A percentile compares a stretch with the other conserved stretches of the same genome.
Evolutionary conservation across 2,888 invertebrate species (phyloP).

Genomic region (Deroplatys truncata): DNA sequence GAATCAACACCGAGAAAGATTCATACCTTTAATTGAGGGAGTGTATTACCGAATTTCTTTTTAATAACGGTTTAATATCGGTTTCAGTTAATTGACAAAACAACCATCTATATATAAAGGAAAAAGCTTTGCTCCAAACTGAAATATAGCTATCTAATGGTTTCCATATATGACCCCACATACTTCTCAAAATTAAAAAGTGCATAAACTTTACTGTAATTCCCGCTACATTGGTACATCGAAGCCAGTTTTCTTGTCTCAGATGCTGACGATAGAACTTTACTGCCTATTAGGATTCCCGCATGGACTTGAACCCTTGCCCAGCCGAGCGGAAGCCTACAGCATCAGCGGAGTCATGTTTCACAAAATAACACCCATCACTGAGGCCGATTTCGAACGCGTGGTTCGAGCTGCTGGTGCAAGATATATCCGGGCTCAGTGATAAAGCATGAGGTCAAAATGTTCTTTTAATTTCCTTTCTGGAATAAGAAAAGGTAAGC

Average conservation of each 20-base stretch:
- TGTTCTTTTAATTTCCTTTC: not conserved
- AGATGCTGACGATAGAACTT: not conserved
- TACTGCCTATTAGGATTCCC: not conserved
- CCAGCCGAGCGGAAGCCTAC: not conserved
- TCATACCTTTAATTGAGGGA: too few species aligned
- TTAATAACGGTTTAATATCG: too few species aligned
- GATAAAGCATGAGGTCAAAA: not conserved
- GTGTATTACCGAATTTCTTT: too few species aligned
- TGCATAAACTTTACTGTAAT: not conserved
- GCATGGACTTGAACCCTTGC: not conserved
- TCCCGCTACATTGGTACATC: not conserved
- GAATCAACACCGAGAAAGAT: too few species aligned
- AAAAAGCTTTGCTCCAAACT: too few species aligned
- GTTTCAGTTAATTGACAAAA: too few species aligned
- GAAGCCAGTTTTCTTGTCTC: not conserved
- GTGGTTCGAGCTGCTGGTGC: not conserved
- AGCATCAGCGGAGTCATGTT: not conserved
- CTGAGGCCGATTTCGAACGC: not conserved
- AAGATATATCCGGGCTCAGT: not conserved
- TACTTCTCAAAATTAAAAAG: not conserved
- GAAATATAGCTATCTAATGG: too few species aligned
- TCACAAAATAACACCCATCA: not conserved
- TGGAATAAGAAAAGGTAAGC: not conserved
- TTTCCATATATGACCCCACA: too few species aligned
- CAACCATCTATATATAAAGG: too few species aligned